phyloP scores from a whole-genome alignment of 2,113 vertebrate genomes.

The Ascaphus truei region DNA sequence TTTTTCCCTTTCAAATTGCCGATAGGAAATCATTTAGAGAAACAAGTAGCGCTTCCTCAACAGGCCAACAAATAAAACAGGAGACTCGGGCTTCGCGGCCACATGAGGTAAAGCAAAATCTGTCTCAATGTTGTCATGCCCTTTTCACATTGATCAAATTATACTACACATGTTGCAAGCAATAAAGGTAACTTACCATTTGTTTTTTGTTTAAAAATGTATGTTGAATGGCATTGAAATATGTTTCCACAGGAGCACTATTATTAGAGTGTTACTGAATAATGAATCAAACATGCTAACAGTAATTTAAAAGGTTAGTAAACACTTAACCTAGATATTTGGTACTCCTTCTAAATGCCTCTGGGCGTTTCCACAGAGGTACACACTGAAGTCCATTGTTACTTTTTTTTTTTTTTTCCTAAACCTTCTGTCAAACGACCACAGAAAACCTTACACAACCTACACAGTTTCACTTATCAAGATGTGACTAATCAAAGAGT shows the following conservation, averaged over 20 bases:
- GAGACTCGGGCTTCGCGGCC: background rate
- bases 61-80: too few relatives aligned
- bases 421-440: constrained; percentile 34
- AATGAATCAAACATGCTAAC: constrained; percentile 28
- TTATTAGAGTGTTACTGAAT: constrained; percentile 3
- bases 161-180: constrained; percentile 20
- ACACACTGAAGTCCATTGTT: constrained; percentile 38
- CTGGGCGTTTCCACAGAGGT: constrained; percentile 27
- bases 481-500: constrained; percentile 17
- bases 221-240: constrained; percentile 22
- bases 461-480: constrained; percentile 38
- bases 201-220: background rate
- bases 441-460: constrained; percentile 29
- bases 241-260: constrained; percentile 24
- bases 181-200: background rate
- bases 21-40: too few relatives aligned
- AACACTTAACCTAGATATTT: constrained; percentile 30
- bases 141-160: constrained; percentile 35
- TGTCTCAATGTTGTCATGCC: background rate
- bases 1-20: too few relatives aligned
- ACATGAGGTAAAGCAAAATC: background rate
- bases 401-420: constrained; percentile 29
- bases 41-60: too few relatives aligned
- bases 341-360: constrained; percentile 34
- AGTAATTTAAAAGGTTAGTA: constrained; percentile 36